Base-by-base conservation (phyloP, 1,140 invertebrate genomes). In the Caligus rogercresseyi region DNA sequence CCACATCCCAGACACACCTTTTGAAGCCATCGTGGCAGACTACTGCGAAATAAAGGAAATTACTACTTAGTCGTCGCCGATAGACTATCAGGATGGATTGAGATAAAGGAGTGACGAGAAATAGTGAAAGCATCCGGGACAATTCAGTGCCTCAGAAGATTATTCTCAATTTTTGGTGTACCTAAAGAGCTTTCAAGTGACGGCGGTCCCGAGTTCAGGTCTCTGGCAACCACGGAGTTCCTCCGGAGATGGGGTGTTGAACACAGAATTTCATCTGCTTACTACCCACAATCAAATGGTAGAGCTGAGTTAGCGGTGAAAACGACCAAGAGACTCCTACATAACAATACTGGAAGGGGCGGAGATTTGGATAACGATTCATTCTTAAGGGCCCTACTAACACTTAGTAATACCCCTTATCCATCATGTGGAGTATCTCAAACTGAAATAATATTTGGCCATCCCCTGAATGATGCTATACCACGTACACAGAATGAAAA, bases 381-480 rank as follows among this genome's bases (percentile, higher is more conserved):
- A 3, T 60, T 60, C 24, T 16, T 60, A 3, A 26, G 16, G 11
- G 58, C 58, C 7, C 1, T 60, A 19, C 19, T 60, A 1, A 26
- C 23, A 19, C 16, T 25, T 16, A 18, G 20, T 7, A 60, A 60
- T 25, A 23, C 58, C 3, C 24, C 58, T 7, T 21, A 60, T 15
- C 25, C 58, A 3, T 26, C 23, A 21, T 60, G 19, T 18, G 2
- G 16, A 2, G 15, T 60, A 18, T 60, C 58, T 11, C 58, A 21
- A 15, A 25, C 58, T 25, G 7, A 60, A 18, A 60, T 60, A 16
- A 23, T 60, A 7, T 60, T 60, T 60, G 58, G 58, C 58, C 14
- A 25, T 21, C 58, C 58, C 19, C 3, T 60, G n/a, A 18, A 25
- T 2, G 58, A 60, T 16, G 18, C 24, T 11, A 19, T 60, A 14